Evolutionary conservation across 2,113 vertebrate species (phyloP), one percentile per base, ranked within the genome.

Genomic region (Suricata suricatta): DNA sequence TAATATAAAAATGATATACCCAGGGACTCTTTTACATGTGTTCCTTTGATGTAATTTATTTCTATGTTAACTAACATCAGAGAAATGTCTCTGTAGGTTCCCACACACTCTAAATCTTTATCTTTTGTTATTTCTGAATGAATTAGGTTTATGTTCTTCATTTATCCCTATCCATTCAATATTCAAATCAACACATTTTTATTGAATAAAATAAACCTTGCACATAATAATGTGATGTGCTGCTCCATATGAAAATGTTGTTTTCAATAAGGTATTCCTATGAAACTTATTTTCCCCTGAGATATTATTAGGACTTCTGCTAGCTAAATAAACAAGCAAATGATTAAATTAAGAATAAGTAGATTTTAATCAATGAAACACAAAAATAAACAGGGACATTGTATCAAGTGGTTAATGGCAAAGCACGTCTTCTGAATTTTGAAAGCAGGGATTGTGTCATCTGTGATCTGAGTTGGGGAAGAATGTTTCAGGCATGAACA

Each of bases 181-280:
- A 87, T 81, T 93, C 91, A 84, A 90, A 27, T 90, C 33, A 76
- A 27, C 10, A 95, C 7, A 47, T 50, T 88, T 96, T 88, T 92
- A 52, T 52, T 92, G 10, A 82, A 13, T 69, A 64, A 0, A 47
- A 29, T 31, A 77, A 47, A 77, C 41, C 1, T 19, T 90, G n/a
- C 19, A 74, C 31, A 76, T 88, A 52, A 72, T 57, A 93, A 83
- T 77, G 57, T 63, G 8, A 80, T 69, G 10, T 94, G 11, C 6
- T 88, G 15, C 7, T 96, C 77, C 54, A 35, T 64, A 41, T 81
- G 64, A 94, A 95, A 90, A 52, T 68, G 14, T 69, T 85, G 9
- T 74, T 96, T 85, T 71, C 76, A 94, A 15, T 64, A 81, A 88
- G 35, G 3, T 29, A 52, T 25, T 77, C 16, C 8, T 90, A 81